Conservation (phyloP, 2,888 invertebrate genomes). For the Sericinus montela region DNA sequence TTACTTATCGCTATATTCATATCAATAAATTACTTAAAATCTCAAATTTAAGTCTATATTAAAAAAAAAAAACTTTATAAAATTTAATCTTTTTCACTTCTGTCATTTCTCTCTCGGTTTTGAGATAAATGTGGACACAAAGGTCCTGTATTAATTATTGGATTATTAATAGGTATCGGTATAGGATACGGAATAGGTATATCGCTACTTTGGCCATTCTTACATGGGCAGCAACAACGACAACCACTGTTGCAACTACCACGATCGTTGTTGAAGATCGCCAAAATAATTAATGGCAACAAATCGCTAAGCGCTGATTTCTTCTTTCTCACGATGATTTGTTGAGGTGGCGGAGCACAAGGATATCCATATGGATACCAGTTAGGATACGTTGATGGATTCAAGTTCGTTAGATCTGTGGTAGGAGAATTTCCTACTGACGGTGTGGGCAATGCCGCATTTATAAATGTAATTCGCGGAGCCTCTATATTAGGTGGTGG, state of each 20-base stretch:
- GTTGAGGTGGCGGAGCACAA: constrained; percentile 26
- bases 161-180: constrained; percentile 40
- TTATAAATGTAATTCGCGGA: constrained; percentile 31
- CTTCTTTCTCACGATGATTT: constrained; percentile 36
- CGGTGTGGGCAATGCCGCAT: constrained; percentile 29
- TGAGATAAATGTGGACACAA: constrained; percentile 21
- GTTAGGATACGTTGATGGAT: constrained; percentile 13
- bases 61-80: neutral
- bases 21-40: too few species aligned
- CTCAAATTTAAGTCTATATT: too few species aligned
- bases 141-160: constrained; percentile 30
- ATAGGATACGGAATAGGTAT: constrained; percentile 45
- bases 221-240: constrained; percentile 30
- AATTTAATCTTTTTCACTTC: constrained; percentile 1
- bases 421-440: constrained; percentile 8
- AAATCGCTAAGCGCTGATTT: constrained; percentile 35
- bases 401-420: constrained; percentile 17
- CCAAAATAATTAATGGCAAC: constrained; percentile 43
- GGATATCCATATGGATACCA: constrained; percentile 20
- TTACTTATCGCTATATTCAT: too few species aligned
- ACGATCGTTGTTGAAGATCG: constrained; percentile 36
- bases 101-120: constrained; percentile 19
- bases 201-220: constrained; percentile 22
- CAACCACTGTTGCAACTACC: constrained; percentile 24
- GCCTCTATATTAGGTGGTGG: constrained; percentile 36